phyloP scores from a whole-genome alignment of 2,113 vertebrate genomes.

The Mastomys coucha region DNA sequence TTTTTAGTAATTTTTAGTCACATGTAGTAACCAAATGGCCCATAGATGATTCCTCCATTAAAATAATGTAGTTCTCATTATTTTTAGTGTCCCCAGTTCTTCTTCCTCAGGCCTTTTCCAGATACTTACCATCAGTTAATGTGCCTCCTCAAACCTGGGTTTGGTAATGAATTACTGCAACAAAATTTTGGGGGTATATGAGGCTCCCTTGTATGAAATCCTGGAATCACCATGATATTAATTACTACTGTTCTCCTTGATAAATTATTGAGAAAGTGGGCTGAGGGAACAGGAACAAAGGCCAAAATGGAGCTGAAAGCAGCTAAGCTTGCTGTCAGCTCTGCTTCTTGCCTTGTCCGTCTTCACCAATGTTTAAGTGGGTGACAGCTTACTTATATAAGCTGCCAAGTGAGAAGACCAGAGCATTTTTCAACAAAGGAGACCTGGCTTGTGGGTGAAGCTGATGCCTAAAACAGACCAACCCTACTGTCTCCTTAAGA shows the following conservation, averaged over 20 bases:
- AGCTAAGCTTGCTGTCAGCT: constrained; percentile 95
- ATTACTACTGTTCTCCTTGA: constrained; percentile 76
- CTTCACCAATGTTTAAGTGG: constrained; percentile 97
- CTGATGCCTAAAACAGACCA: constrained; percentile 93
- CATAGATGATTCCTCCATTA: neutral
- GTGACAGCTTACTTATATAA: constrained; percentile 96
- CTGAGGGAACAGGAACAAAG: constrained; percentile 70
- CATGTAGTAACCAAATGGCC: neutral
- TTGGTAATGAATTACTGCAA: neutral
- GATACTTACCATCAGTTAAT: constrained; percentile 47
- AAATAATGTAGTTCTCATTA: constrained; percentile 34
- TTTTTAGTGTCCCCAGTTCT: neutral
- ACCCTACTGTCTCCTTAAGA: constrained; percentile 98
- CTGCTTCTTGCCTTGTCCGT: constrained; percentile 96
- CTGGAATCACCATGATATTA: constrained; percentile 75
- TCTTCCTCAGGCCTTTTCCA: neutral
- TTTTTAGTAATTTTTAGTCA: neutral
- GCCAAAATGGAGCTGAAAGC: constrained; percentile 96
- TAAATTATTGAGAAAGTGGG: constrained; percentile 62
- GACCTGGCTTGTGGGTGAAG: constrained; percentile 91
- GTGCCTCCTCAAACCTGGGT: neutral
- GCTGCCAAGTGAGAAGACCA: constrained; percentile 95
- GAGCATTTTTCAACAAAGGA: constrained; percentile 95
- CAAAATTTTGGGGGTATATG: constrained; percentile 76
- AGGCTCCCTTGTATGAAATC: constrained; percentile 39